Evolutionary conservation across 2,888 invertebrate genomes (phyloP), one percentile per base, ranked within the genome.

Genomic region (Pseudolycoriella hygida): DNA sequence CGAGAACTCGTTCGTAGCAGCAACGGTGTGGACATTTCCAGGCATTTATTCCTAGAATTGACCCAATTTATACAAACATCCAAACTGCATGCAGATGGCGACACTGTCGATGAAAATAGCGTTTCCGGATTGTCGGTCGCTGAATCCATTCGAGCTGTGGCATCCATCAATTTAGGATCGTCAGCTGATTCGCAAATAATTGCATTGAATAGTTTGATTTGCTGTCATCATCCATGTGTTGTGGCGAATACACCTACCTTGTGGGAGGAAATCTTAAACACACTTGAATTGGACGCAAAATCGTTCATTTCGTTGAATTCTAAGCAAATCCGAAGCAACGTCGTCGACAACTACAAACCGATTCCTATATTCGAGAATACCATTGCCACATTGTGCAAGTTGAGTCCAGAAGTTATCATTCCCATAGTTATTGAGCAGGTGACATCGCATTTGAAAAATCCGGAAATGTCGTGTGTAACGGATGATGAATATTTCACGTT

Each of bases 401-500:
- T 79, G 6, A 76, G 77, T 54, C 72, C 82, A 0, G 76, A 77
- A 44, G 65, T 71, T 3, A 64, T 84, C 41, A 66, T 85, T 25
- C 76, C 77, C 12, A 61, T 73, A 25, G 61, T 89, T n/a, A 64
- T 86, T 30, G 63, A 66, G 8, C 68, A 69, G 50, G 73, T 81
- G 5, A 72, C 71, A 37, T 61, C 61, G 17, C 69, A 76, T 53
- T 68, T 92, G 30, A 70, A 67, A 45, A 74, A 82, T 57, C 66
- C 74, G 0, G 74, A 71, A 47, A 73, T 89, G 52, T 68, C 77
- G 44, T 72, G 73, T 50, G 75, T 93, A 18, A 79, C 84, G 0
- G 73, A 84, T 54, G 79, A 81, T 47, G 85, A 89, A 53, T 86
- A 82, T 60, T 78, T 79, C 52, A 83, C 80, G 3, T 89, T 69